These are phyloP conservation scores for Euglossa dilemma DNA, from an alignment of 1,140 invertebrate species.

Conservation along the genomic window DNA sequence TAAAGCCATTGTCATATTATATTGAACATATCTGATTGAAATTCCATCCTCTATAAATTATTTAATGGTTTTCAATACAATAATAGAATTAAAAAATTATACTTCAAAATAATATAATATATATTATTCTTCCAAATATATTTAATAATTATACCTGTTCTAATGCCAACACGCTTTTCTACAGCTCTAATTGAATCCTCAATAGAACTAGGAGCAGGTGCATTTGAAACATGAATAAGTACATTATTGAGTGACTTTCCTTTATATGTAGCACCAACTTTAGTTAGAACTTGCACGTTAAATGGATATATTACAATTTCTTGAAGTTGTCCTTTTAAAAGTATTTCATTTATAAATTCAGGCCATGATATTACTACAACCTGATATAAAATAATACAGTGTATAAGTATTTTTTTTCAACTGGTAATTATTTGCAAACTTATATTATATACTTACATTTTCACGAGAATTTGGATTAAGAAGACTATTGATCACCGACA, in stretches of 20 bases:
- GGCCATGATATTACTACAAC: slow-evolving; percentile 90
- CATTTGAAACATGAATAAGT: slow-evolving; percentile 77
- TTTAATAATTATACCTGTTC: slow-evolving; percentile 81
- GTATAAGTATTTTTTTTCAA: background rate
- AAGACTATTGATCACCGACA: too few species aligned
- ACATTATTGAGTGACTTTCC: background rate
- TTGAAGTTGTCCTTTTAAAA: slow-evolving; percentile 95
- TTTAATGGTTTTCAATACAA: background rate
- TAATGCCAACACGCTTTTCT: slow-evolving; percentile 91
- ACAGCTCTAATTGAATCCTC: slow-evolving; percentile 93
- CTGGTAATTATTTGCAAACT: background rate
- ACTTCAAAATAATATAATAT: background rate
- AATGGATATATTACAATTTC: slow-evolving; percentile 93
- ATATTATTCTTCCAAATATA: background rate
- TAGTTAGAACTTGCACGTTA: slow-evolving; percentile 91
- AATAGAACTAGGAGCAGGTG: slow-evolving; percentile 91
- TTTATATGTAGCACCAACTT: slow-evolving; percentile 87
- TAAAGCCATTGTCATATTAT: background rate
- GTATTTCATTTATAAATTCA: slow-evolving; percentile 96
- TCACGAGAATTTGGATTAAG: too few species aligned
- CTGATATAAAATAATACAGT: slow-evolving; percentile 5
- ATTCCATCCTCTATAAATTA: slow-evolving; percentile 84
- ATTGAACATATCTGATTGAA: slow-evolving; percentile 88
- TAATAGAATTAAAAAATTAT: background rate
- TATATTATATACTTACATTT: too few species aligned